phyloP scores from a whole-genome alignment of 23 tunicate species.

The Styela plicata region DNA sequence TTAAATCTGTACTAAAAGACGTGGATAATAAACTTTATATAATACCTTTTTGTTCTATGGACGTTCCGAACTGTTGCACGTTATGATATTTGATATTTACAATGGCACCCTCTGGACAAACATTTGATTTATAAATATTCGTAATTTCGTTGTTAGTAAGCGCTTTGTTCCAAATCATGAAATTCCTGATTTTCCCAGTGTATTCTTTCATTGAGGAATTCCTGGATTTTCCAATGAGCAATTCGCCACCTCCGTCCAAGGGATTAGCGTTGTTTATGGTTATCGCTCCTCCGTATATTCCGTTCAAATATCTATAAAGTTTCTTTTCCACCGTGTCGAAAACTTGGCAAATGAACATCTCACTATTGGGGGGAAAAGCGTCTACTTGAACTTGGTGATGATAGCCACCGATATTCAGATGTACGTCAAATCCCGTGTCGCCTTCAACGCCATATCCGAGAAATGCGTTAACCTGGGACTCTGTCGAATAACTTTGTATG shows the following conservation, averaged over 20 bases:
- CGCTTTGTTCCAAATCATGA: not conserved
- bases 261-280: not conserved
- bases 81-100: not conserved
- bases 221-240: not conserved
- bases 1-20: no score
- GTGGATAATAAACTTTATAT: no score
- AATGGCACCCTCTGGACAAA: not conserved
- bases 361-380: not conserved
- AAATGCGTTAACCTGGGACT: not conserved
- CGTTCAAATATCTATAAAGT: not conserved
- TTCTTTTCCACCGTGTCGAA: not conserved
- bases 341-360: not conserved
- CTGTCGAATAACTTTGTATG: not conserved
- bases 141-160: not conserved
- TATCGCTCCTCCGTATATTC: not conserved
- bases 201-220: not conserved
- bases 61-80: not conserved
- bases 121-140: not conserved
- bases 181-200: not conserved
- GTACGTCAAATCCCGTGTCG: not conserved
- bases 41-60: not conserved
- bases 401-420: not conserved
- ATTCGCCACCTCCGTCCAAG: not conserved
- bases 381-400: not conserved
- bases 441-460: not conserved